Evolutionary conservation across 30 jellyfish, hydroid and myxozoan species (phyloP).

Genomic region (Morbakka virulenta): DNA sequence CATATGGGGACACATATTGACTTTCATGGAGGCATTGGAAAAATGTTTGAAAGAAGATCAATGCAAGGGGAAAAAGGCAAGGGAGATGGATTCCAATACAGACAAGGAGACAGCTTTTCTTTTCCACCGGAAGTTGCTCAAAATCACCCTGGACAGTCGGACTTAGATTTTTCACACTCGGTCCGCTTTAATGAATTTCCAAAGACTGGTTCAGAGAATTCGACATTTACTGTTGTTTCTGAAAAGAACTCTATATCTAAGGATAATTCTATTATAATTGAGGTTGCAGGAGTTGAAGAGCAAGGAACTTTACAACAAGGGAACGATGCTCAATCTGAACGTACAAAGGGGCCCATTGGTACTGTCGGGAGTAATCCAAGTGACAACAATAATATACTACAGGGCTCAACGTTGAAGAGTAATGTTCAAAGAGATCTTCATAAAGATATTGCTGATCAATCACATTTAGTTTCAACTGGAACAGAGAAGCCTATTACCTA

Average conservation of each 20-base stretch:
- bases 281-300: background rate
- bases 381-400: too few species aligned
- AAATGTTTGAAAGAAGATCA: background rate
- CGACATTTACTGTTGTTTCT: background rate
- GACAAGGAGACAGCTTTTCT: too few species aligned
- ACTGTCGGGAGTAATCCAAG: background rate
- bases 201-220: background rate
- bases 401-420: background rate
- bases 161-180: background rate
- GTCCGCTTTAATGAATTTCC: background rate
- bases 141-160: background rate
- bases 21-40: background rate
- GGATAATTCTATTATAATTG: background rate
- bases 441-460: background rate
- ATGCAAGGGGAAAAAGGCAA: background rate
- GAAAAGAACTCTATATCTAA: background rate
- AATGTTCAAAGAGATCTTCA: background rate
- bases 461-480: background rate
- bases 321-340: background rate
- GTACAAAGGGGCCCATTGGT: background rate
- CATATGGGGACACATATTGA: background rate
- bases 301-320: background rate
- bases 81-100: too few species aligned
- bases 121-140: background rate
- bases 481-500: background rate